Evolutionary conservation across 2,797 vertebrate species (phyloP).

Genomic region (Protonibea diacanthus): DNA sequence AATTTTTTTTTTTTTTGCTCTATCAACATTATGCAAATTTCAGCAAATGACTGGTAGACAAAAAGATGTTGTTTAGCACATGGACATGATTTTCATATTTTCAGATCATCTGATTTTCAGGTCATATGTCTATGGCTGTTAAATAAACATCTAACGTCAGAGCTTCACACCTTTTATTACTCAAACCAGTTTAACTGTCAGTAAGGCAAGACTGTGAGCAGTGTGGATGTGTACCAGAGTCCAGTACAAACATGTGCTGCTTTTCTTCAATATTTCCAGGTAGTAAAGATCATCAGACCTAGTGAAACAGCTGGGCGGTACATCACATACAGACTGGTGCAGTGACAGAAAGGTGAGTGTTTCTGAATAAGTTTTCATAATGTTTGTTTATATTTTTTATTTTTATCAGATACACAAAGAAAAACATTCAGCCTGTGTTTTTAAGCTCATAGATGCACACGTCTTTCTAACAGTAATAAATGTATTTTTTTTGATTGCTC

Average conservation of each 20-base stretch:
- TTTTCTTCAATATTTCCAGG: slow-evolving; percentile 78
- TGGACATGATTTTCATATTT: too few species aligned
- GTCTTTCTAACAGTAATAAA: too few species aligned
- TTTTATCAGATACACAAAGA: too few species aligned
- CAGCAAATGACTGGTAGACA: too few species aligned
- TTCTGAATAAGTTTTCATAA: background rate
- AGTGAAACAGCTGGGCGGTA: slow-evolving; percentile 97
- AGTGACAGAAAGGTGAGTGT: slow-evolving; percentile 78
- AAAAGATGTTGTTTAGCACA: too few species aligned
- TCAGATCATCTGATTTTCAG: too few species aligned
- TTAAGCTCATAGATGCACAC: background rate
- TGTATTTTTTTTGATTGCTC: too few species aligned
- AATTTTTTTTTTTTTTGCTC: too few species aligned
- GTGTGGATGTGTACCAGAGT: background rate
- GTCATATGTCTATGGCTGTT: background rate
- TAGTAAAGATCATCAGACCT: slow-evolving; percentile 97
- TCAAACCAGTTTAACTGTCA: background rate
- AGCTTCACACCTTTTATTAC: background rate
- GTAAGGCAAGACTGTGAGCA: background rate
- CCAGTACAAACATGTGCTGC: background rate
- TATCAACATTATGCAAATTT: too few species aligned
- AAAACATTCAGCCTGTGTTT: background rate
- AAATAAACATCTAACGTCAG: background rate
- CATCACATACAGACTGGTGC: slow-evolving; percentile 98
- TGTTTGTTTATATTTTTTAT: too few species aligned